Percentiles rank a stretch among this genome's conserved stretches.
These are phyloP conservation scores for Stigmatopora nigra DNA, from an alignment of 2,113 vertebrate species.

Conservation along the genomic window DNA sequence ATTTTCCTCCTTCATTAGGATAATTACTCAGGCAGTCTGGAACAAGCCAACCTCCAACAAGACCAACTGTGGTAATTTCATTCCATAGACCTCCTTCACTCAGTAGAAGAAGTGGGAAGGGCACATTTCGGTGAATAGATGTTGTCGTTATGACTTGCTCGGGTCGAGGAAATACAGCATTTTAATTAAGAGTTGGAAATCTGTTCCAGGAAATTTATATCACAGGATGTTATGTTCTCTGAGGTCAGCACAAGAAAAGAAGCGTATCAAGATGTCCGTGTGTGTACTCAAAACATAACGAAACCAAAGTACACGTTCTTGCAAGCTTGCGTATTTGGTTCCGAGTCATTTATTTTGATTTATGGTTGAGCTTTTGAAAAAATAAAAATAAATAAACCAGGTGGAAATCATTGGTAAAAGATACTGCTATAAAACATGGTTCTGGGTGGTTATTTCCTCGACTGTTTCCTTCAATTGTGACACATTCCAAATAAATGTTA, in stretches of 20 bases:
- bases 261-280: neutral
- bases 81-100: constrained; percentile 33
- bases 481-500: neutral
- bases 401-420: neutral
- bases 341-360: neutral
- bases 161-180: neutral
- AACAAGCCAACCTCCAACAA: constrained; percentile 30
- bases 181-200: neutral
- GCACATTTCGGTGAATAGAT: neutral
- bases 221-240: constrained; percentile 1
- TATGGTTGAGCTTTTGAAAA: neutral
- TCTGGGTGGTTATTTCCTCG: neutral
- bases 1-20: constrained; percentile 47
- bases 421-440: neutral
- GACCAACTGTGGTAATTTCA: constrained; percentile 42
- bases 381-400: neutral
- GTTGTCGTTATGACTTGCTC: neutral
- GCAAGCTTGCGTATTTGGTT: neutral
- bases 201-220: neutral
- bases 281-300: constrained; percentile 4
- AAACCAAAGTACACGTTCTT: neutral
- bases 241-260: neutral
- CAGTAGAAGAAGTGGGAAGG: constrained; percentile 1
- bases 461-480: neutral
- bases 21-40: constrained; percentile 53